Evolutionary conservation across 2,797 vertebrate species (phyloP), one percentile per base, ranked within the genome.

Genomic region (Sarcophilus harrisii): DNA sequence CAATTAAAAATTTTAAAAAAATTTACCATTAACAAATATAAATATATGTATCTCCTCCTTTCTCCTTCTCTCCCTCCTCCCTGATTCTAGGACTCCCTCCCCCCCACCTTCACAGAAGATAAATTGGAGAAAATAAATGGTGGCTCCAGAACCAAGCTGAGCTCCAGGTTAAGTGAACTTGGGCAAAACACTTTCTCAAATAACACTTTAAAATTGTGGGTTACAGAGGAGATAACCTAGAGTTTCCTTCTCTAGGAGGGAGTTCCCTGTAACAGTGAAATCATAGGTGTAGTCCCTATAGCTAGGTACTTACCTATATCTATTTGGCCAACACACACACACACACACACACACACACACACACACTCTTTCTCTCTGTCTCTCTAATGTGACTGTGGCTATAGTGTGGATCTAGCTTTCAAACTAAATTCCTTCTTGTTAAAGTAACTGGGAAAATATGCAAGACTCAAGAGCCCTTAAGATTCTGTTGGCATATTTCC

Each of bases 371-470:
- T 52, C 52, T 52, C 52, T 81, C 32, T 1, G 2, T 62, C 62
- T 66, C 62, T 32, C 92, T 57, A 62, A 54, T 49, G 59, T 58
- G 52, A 95, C 90, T 13, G 32, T 94, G 96, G 96, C 94, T 97
- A 94, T 73, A 93, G 73, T 94, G 89, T 16, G 6, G 58, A 96
- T 92, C 89, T 58, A 95, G 91, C 49, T 96, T 95, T 97, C 97
- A 96, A 96, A 96, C 92, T 95, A 97, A 96, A 98, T 97, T 97
- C 95, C 93, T 97, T 97, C 95, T 97, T 95, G 94, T 96, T 97
- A 97, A 96, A 94, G 95, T 97, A 98, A 97, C 96, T 96, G 96
- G 97, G 97, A 98, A 98, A 97, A 96, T 97, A 97, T 96, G 96
- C 92, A 97, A 96, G 97, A 95, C 96, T 97, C 96, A 93, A 97